Conservation (phyloP, 2,113 vertebrate species). For the Siniperca chuatsi region DNA sequence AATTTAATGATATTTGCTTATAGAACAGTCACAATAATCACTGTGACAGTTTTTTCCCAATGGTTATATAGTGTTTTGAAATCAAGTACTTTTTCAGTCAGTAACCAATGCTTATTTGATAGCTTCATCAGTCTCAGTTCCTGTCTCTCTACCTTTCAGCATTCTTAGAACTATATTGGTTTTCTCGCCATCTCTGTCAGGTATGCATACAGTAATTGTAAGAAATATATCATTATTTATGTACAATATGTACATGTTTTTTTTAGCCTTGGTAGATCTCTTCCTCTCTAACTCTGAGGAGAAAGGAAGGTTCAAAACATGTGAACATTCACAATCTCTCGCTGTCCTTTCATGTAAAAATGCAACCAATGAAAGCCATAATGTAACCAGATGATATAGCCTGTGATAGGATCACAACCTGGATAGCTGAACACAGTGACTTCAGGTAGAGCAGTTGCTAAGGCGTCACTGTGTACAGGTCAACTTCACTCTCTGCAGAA, state of each 20-base stretch:
- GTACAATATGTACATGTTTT: not conserved
- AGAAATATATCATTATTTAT: not conserved
- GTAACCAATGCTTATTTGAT: not conserved
- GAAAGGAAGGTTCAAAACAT: no score
- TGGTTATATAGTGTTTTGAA: not conserved
- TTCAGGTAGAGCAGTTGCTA: constrained; percentile 50
- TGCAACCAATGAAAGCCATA: constrained; percentile 16
- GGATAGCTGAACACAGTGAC: constrained; percentile 49
- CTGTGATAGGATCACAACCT: constrained; percentile 35
- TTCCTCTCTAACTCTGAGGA: not conserved
- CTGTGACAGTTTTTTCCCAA: not conserved
- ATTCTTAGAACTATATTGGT: constrained; percentile 11
- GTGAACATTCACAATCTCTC: not conserved
- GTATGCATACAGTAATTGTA: not conserved
- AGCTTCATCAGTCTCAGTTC: not conserved
- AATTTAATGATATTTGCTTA: not conserved
- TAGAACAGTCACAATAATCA: not conserved
- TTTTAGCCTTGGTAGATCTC: not conserved
- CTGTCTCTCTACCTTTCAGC: not conserved
- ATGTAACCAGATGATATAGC: constrained; percentile 42
- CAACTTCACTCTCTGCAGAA: constrained; percentile 63
- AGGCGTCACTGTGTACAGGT: constrained; percentile 47
- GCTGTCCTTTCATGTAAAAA: constrained; percentile 2
- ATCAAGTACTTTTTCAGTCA: not conserved
- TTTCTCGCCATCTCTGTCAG: not conserved